Evolutionary conservation across 2,113 vertebrate genomes (phyloP).

Genomic region (Eurystomus gularis): DNA sequence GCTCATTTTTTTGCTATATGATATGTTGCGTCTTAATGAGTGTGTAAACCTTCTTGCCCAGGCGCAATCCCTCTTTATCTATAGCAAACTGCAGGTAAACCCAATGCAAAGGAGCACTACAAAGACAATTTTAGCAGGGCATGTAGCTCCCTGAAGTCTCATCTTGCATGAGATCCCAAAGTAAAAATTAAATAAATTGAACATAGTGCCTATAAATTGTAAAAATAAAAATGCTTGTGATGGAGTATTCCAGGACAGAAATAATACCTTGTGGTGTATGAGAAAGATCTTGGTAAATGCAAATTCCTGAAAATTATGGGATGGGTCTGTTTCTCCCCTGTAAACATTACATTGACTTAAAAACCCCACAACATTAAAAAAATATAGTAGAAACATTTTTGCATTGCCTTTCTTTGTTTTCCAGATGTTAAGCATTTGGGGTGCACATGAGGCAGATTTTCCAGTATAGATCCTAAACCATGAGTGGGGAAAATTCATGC

Average conservation of each 20-base stretch:
- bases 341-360: background rate
- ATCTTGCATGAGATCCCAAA: background rate
- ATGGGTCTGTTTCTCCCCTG: background rate
- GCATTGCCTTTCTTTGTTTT: background rate
- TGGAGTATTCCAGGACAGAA: background rate
- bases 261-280: background rate
- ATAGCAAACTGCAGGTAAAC: background rate
- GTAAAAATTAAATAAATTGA: background rate
- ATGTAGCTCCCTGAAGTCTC: background rate
- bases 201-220: background rate
- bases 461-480: background rate
- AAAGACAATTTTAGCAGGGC: background rate
- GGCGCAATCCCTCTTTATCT: background rate
- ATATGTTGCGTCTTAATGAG: background rate
- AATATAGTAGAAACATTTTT: background rate
- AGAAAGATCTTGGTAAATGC: background rate
- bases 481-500: background rate
- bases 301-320: background rate
- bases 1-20: background rate
- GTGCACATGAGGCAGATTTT: background rate
- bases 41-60: background rate
- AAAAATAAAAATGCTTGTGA: background rate
- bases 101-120: background rate
- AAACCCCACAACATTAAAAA: accelerated
- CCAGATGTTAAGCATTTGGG: background rate